phyloP scores from a whole-genome alignment of 2,797 vertebrate genomes.

The Neosilurus mollespiculum region DNA sequence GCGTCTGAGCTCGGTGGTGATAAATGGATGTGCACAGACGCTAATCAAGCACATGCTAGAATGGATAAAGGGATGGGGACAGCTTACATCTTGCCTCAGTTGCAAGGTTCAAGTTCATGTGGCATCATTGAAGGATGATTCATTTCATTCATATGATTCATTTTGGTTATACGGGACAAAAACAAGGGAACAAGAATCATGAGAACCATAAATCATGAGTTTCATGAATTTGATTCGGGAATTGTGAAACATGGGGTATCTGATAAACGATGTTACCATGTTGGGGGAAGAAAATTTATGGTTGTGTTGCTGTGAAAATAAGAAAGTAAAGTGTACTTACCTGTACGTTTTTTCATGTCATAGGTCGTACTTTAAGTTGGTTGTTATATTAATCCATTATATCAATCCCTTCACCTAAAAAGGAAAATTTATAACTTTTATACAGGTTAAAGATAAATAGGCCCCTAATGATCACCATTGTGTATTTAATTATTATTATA shows the following conservation, averaged over 20 bases:
- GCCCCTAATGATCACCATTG: too few species aligned
- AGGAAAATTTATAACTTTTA: not conserved
- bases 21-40: constrained; percentile 69
- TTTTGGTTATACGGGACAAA: constrained; percentile 4
- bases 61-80: constrained; percentile 55
- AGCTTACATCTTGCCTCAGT: constrained; percentile 40
- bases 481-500: too few species aligned
- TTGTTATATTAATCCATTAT: not conserved
- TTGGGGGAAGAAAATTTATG: too few species aligned
- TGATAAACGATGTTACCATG: not conserved
- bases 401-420: not conserved
- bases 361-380: not conserved
- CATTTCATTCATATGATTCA: constrained; percentile 13
- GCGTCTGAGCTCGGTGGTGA: constrained; percentile 68
- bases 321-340: too few species aligned
- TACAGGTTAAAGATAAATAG: not conserved
- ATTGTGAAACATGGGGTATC: not conserved
- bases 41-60: constrained; percentile 66
- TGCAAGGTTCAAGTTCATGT: not conserved
- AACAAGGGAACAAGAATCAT: not conserved
- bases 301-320: not conserved
- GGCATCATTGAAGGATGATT: constrained; percentile 17
- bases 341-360: not conserved
- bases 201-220: constrained; percentile 12
- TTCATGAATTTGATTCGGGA: not conserved